phyloP scores from a whole-genome alignment of 1,140 invertebrate genomes.

The Formica selysi region DNA sequence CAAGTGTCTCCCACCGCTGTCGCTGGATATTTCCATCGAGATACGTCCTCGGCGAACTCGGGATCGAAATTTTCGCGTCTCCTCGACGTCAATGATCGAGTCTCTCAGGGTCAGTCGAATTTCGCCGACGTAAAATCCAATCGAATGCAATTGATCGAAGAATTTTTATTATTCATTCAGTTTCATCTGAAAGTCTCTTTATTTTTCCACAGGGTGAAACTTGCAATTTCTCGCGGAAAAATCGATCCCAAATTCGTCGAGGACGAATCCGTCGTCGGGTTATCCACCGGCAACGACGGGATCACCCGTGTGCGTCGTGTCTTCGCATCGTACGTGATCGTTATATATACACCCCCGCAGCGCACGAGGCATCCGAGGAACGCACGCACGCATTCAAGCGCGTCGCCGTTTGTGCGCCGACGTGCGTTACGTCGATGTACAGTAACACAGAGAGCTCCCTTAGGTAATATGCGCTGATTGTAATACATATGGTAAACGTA shows the following conservation, averaged over 20 bases:
- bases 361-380: constrained; percentile 31
- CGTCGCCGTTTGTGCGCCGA: background rate
- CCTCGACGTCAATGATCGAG: background rate
- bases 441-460: background rate
- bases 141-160: background rate
- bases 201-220: background rate
- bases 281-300: constrained; percentile 14
- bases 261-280: background rate
- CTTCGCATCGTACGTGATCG: constrained; percentile 12
- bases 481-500: constrained; percentile 45
- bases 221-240: background rate
- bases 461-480: constrained; percentile 33
- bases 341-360: constrained; percentile 49
- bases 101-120: background rate
- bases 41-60: background rate
- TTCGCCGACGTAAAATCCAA: background rate
- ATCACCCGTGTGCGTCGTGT: constrained; percentile 16
- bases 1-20: constrained; percentile 4
- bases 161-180: background rate
- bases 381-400: constrained; percentile 17
- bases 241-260: background rate
- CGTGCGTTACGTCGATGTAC: constrained; percentile 50
- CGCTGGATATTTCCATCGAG: constrained; percentile 1
- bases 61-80: background rate
- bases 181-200: background rate